Evolutionary conservation across 1,140 invertebrate species (phyloP).

Genomic region (Solenopsis invicta): DNA sequence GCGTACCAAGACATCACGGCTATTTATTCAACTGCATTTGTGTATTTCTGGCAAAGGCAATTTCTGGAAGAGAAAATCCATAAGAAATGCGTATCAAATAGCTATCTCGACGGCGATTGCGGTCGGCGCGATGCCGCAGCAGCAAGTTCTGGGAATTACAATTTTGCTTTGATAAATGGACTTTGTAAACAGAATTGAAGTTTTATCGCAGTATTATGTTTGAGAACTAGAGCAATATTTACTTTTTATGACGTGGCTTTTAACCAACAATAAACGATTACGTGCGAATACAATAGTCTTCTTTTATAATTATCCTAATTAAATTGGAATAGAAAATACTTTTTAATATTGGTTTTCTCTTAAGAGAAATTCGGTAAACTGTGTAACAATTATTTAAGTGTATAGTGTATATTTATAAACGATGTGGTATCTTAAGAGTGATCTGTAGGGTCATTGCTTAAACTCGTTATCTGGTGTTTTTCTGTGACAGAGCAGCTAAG

Average conservation of each 20-base stretch:
- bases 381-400: background rate
- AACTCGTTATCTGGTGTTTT: slow-evolving; percentile 1
- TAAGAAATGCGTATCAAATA: background rate
- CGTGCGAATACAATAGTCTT: background rate
- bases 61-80: slow-evolving; percentile 34
- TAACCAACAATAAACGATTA: background rate
- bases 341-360: slow-evolving; percentile 4
- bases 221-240: background rate
- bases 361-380: background rate
- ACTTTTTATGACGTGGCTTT: background rate
- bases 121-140: background rate
- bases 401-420: background rate
- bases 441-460: background rate
- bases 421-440: background rate
- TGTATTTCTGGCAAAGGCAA: slow-evolving; percentile 1
- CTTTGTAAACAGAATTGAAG: background rate
- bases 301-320: background rate
- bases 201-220: background rate
- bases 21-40: slow-evolving; percentile 13
- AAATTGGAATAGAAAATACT: background rate
- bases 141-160: slow-evolving; percentile 25
- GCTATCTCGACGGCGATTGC: background rate
- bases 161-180: slow-evolving; percentile 4
- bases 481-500: background rate
- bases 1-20: slow-evolving; percentile 5